These are phyloP conservation scores for Diachasma alloeum DNA, from an alignment of 1,140 invertebrate genomes.

Conservation along the genomic window DNA sequence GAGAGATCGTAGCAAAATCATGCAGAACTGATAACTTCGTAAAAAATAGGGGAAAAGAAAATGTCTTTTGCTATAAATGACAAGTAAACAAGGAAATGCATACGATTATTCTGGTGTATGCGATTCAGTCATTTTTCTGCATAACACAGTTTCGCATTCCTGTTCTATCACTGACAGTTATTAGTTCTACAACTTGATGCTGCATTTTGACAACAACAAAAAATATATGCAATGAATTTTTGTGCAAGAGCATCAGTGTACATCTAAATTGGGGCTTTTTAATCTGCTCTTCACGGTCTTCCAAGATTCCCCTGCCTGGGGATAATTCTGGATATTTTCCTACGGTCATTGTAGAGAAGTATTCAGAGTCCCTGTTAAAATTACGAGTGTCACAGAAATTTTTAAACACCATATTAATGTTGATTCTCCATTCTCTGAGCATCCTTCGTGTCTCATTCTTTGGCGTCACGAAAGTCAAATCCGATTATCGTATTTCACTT, in stretches of 20 bases:
- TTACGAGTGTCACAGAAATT: not conserved
- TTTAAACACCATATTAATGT: not conserved
- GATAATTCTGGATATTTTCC: no score
- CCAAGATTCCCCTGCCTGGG: not conserved
- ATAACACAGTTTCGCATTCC: not conserved
- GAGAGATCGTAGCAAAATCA: no score
- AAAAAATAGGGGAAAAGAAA: not conserved
- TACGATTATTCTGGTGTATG: not conserved
- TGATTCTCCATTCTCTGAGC: not conserved
- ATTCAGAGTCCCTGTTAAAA: not conserved
- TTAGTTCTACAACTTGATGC: not conserved
- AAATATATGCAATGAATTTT: not conserved
- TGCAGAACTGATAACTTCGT: not conserved
- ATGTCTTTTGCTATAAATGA: not conserved
- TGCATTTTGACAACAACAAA: not conserved
- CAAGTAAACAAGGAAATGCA: not conserved
- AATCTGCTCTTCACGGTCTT: no score
- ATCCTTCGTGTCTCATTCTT: conserved; percentile 20
- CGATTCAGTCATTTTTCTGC: not conserved
- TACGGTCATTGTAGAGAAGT: not conserved
- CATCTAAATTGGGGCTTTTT: not conserved
- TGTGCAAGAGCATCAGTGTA: not conserved
- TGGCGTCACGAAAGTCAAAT: conserved; percentile 29
- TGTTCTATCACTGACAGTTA: not conserved
- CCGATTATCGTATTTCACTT: not conserved